These are phyloP conservation scores for Drosophila sordidula DNA, from an alignment of 2,888 invertebrate genomes.

Conservation along the genomic window DNA sequence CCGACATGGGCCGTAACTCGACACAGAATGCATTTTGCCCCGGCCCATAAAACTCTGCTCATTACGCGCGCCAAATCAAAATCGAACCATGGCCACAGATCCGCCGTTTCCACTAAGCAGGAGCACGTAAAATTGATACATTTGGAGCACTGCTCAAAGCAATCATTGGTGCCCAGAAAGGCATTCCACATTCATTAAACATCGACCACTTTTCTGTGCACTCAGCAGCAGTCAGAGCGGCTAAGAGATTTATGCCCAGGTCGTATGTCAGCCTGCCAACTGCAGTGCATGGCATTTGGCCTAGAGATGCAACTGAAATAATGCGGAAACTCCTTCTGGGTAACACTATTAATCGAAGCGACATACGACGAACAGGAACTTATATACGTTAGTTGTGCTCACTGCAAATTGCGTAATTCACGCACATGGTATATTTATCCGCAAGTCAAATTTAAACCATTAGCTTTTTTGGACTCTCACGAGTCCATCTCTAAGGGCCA, in stretches of 20 bases:
- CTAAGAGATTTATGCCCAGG: conserved; percentile 52
- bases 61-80: conserved; percentile 73
- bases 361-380: too few species aligned
- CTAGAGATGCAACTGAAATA: conserved; percentile 45
- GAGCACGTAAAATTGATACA: conserved; percentile 73
- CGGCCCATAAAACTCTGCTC: conserved; percentile 68
- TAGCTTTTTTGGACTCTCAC: background rate
- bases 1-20: conserved; percentile 3
- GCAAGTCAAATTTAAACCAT: background rate
- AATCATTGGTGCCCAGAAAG: conserved; percentile 18
- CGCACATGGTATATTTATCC: background rate
- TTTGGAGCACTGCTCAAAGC: conserved; percentile 44
- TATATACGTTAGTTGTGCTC: too few species aligned
- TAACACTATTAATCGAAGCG: too few species aligned
- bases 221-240: conserved; percentile 50
- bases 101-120: conserved; percentile 50
- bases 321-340: too few species aligned
- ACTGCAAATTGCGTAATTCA: too few species aligned
- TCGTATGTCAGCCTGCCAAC: conserved; percentile 46
- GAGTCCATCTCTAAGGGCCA: conserved; percentile 22
- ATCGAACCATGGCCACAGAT: conserved; percentile 56
- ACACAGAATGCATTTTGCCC: conserved; percentile 52
- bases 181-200: conserved; percentile 66
- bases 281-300: conserved; percentile 30
- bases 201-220: conserved; percentile 67